Conservation (phyloP, 2,113 vertebrate genomes). For the Erinaceus europaeus region DNA sequence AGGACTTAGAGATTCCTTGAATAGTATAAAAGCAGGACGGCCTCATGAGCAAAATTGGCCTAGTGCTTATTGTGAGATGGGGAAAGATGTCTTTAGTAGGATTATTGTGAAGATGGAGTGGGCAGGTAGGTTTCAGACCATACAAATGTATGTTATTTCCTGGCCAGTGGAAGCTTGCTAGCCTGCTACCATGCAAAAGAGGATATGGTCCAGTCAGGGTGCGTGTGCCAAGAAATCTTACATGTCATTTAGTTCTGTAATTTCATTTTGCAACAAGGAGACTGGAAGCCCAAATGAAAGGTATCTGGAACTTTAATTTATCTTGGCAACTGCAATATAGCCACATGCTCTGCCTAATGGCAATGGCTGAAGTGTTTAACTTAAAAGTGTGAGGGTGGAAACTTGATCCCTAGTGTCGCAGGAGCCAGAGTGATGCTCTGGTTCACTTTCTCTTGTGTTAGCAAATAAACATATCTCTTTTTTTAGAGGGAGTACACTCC, state of each 20-base stretch:
- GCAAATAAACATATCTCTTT: too few relatives aligned
- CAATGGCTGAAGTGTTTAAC: too few relatives aligned
- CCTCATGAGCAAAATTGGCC: not conserved
- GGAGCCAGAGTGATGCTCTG: too few relatives aligned
- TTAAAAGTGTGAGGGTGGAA: too few relatives aligned
- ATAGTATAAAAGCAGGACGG: not conserved
- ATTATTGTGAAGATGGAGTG: not conserved
- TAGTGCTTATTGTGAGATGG: not conserved
- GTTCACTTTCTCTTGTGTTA: too few relatives aligned
- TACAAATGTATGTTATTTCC: constrained; percentile 23
- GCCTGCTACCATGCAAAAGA: too few relatives aligned
- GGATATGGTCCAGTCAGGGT: not conserved
- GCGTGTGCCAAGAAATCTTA: not conserved
- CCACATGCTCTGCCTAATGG: not conserved
- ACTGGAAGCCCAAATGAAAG: not conserved
- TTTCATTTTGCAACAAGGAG: not conserved
- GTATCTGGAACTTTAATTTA: not conserved
- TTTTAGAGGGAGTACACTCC: too few relatives aligned
- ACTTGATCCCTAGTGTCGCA: too few relatives aligned
- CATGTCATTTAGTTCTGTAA: not conserved
- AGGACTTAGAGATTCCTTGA: not conserved
- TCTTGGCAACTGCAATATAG: not conserved
- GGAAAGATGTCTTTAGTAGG: not conserved
- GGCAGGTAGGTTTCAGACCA: not conserved
- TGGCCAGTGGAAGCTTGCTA: not conserved